Conservation (phyloP, 2,888 invertebrate species). For the Andrena chrysosceles region DNA sequence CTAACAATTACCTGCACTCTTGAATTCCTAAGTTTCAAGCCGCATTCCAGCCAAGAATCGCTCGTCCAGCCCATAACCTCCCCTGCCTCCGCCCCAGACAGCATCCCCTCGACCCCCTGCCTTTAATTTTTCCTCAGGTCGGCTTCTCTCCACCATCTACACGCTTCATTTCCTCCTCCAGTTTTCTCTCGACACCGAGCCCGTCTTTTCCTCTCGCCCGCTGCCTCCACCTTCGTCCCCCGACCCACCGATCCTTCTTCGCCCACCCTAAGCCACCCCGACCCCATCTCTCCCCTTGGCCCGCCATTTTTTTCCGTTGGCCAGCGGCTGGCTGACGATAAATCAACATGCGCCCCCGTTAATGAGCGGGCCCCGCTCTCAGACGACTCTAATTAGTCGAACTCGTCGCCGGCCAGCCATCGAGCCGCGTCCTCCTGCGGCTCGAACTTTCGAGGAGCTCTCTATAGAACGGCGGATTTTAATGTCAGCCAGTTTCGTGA, state of each 20-base stretch:
- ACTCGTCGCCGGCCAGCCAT: constrained; percentile 4
- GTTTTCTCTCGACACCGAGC: constrained; percentile 13
- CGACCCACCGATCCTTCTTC: background rate
- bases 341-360: constrained; percentile 46
- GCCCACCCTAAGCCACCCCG: background rate
- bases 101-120: constrained; percentile 23
- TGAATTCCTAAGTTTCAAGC: background rate
- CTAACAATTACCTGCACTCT: background rate
- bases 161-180: constrained; percentile 43
- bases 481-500: constrained; percentile 46
- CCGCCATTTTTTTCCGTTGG: constrained; percentile 18
- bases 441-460: constrained; percentile 27
- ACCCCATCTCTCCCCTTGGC: background rate
- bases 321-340: constrained; percentile 35
- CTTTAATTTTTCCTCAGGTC: constrained; percentile 21
- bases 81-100: constrained; percentile 2
- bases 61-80: constrained; percentile 1
- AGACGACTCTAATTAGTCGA: constrained; percentile 55
- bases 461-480: constrained; percentile 41
- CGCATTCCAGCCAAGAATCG: constrained; percentile 22
- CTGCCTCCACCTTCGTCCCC: background rate
- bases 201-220: constrained; percentile 14
- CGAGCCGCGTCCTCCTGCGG: background rate
- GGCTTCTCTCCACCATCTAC: constrained; percentile 25
- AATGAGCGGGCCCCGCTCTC: constrained; percentile 34